A percentile compares a stretch with the other conserved stretches of the same genome.
Evolutionary conservation across 2,888 invertebrate species (phyloP).

Genomic region (Meteorus colon): DNA sequence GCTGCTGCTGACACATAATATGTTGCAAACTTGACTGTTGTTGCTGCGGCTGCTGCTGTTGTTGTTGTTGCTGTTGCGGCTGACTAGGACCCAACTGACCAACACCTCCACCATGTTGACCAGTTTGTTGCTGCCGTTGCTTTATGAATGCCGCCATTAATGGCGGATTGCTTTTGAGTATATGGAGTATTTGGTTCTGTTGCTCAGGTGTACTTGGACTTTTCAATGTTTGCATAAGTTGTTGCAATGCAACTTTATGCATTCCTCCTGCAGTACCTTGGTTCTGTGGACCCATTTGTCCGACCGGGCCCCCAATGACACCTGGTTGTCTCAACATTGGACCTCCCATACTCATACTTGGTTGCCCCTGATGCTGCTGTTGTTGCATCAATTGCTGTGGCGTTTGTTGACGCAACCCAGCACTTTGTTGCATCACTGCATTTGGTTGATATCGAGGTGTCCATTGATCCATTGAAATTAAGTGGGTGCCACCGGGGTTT

Average conservation of each 20-base stretch:
- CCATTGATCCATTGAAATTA: slow-evolving; percentile 74
- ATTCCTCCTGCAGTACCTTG: slow-evolving; percentile 73
- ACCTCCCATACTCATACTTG: slow-evolving; percentile 66
- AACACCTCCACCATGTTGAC: slow-evolving; percentile 66
- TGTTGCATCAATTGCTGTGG: slow-evolving; percentile 71
- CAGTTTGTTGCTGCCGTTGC: slow-evolving; percentile 78
- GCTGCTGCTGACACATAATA: slow-evolving; percentile 70
- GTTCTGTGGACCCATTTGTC: slow-evolving; percentile 74
- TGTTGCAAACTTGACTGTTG: slow-evolving; percentile 72
- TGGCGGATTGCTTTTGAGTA: slow-evolving; percentile 94
- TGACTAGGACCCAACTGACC: slow-evolving; percentile 67
- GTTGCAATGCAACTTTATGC: slow-evolving; percentile 82
- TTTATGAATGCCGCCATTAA: slow-evolving; percentile 97
- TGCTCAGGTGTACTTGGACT: slow-evolving; percentile 94
- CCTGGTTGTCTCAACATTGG: slow-evolving; percentile 69
- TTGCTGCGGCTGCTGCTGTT: slow-evolving; percentile 69
- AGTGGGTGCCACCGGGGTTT: slow-evolving; percentile 71
- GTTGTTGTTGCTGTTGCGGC: slow-evolving; percentile 70
- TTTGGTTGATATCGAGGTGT: slow-evolving; percentile 70
- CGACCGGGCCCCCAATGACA: slow-evolving; percentile 67
- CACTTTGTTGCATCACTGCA: slow-evolving; percentile 72
- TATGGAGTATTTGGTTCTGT: slow-evolving; percentile 90
- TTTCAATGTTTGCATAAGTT: slow-evolving; percentile 89
- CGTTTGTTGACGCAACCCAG: slow-evolving; percentile 69
- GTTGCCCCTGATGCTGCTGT: slow-evolving; percentile 71